phyloP scores from a whole-genome alignment of 2,888 invertebrate genomes.

The Ganaspis brasiliensis region DNA sequence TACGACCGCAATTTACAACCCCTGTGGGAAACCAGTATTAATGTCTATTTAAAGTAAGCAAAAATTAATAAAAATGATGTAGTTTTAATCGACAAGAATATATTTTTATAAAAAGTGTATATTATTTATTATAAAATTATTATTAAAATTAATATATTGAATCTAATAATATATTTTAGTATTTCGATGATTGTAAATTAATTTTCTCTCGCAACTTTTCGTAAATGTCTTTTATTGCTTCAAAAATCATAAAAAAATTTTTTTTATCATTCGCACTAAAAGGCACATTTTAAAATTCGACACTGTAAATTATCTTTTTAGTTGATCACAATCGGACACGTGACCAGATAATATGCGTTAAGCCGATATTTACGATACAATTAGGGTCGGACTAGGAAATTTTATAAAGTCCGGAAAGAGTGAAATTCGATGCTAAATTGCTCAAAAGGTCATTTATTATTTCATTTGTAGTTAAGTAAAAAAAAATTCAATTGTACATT shows the following conservation, averaged over 20 bases:
- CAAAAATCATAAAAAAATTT: neutral
- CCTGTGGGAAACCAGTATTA: constrained; percentile 72
- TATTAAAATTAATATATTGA: too few species aligned
- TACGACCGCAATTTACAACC: constrained; percentile 56
- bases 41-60: constrained; percentile 1
- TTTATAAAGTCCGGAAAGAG: too few species aligned
- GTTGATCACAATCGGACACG: constrained; percentile 18
- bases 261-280: neutral
- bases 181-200: too few species aligned
- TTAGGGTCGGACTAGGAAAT: constrained; percentile 8
- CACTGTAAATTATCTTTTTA: constrained; percentile 2
- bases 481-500: too few species aligned
- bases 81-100: too few species aligned
- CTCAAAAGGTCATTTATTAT: neutral
- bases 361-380: constrained; percentile 30
- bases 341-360: constrained; percentile 20
- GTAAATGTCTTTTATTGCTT: neutral
- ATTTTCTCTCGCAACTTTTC: neutral
- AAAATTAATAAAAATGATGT: too few species aligned
- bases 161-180: too few species aligned
- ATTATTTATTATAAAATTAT: too few species aligned
- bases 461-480: neutral
- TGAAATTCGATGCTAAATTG: too few species aligned
- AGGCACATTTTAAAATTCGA: neutral
- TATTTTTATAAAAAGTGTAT: too few species aligned